Conservation (phyloP, 1,140 invertebrate species). For the Listronotus oregonensis region DNA sequence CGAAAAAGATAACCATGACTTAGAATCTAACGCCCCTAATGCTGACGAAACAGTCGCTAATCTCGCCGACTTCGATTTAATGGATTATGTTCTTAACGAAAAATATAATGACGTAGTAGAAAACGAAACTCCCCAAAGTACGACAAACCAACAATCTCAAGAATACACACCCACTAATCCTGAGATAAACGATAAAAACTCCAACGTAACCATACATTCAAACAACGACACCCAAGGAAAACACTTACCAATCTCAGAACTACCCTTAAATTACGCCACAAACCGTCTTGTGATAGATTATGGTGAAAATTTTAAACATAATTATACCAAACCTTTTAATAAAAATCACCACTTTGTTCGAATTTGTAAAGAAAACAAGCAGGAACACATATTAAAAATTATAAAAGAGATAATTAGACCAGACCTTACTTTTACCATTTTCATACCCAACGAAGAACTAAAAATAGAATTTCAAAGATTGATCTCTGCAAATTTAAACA, state of each 20-base stretch:
- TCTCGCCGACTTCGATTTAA: background rate
- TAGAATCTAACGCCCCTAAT: background rate
- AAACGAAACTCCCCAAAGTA: background rate
- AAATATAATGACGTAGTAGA: background rate
- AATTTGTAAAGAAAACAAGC: slow-evolving; percentile 4
- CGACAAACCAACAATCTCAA: background rate
- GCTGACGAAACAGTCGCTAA: background rate
- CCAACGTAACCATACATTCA: background rate
- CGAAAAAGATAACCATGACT: slow-evolving; percentile 35
- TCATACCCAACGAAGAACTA: slow-evolving; percentile 13
- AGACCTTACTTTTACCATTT: slow-evolving; percentile 16
- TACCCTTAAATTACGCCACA: slow-evolving; percentile 6
- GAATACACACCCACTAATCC: background rate
- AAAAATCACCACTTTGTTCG: slow-evolving; percentile 7
- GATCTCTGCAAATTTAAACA: slow-evolving; percentile 4
- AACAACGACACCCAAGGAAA: slow-evolving; percentile 9
- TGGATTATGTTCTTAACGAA: background rate
- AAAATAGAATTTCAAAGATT: slow-evolving; percentile 20
- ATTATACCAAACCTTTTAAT: slow-evolving; percentile 5
- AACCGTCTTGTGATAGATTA: background rate
- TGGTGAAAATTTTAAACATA: slow-evolving; percentile 11
- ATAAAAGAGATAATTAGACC: slow-evolving; percentile 13
- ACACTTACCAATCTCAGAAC: slow-evolving; percentile 8
- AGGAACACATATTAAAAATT: slow-evolving; percentile 7
- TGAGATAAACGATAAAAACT: background rate